Conservation (phyloP, 2,888 invertebrate genomes). For the Hemaris fuciformis region DNA sequence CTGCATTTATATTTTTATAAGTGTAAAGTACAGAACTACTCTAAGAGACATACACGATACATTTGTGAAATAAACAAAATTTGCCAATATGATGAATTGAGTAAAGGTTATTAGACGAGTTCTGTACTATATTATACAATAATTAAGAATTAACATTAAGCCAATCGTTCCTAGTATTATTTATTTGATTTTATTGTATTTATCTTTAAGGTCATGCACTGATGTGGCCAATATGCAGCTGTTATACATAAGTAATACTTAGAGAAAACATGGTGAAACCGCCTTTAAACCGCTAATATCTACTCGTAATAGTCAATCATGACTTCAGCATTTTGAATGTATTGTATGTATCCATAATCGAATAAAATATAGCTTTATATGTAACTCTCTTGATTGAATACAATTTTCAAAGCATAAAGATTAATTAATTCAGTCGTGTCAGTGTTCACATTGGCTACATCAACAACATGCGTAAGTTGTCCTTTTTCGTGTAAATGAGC, state of each 20-base stretch:
- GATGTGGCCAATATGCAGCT: background rate
- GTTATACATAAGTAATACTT: background rate
- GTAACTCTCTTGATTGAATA: background rate
- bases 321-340: no score
- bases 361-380: no score
- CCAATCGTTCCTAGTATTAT: constrained; percentile 2
- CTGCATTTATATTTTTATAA: constrained; percentile 4
- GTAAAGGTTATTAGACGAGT: background rate
- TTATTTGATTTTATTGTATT: background rate
- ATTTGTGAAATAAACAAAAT: background rate
- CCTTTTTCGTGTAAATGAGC: background rate
- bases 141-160: background rate
- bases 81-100: background rate
- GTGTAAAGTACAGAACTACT: background rate
- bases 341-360: no score
- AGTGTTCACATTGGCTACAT: background rate
- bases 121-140: background rate
- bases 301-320: no score
- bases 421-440: no score
- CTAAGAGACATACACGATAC: background rate
- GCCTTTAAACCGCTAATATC: no score
- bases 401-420: background rate
- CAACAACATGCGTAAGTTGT: no score
- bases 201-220: background rate
- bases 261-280: no score